Conservation (phyloP, 2,797 vertebrate species). For the Australoheros facetus region DNA sequence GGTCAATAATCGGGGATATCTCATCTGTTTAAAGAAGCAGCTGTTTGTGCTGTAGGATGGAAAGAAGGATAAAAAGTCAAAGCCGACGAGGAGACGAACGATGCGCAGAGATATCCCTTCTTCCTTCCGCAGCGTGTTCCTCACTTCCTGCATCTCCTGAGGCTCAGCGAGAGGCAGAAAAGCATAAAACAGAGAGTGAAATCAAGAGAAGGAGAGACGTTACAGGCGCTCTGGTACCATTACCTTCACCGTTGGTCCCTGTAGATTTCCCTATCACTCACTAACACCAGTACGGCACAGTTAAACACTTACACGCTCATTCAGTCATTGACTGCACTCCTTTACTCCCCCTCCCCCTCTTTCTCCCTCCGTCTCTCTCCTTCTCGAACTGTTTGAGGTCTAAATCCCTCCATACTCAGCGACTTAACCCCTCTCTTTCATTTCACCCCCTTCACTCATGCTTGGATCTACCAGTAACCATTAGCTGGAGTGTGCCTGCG, state of each 20-base stretch:
- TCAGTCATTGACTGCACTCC: constrained; percentile 56
- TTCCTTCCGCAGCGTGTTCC: constrained; percentile 33
- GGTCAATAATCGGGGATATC: constrained; percentile 62
- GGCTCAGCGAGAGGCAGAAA: constrained; percentile 9
- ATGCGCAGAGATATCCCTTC: constrained; percentile 33
- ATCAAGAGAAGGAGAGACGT: constrained; percentile 24
- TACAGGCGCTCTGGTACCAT: constrained; percentile 29
- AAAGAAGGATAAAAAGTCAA: constrained; percentile 21
- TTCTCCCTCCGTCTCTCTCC: not conserved
- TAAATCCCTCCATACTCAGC: constrained; percentile 83
- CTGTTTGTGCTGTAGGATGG: constrained; percentile 26
- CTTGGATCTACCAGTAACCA: constrained; percentile 73
- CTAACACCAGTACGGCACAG: constrained; percentile 63
- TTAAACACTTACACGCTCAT: constrained; percentile 69
- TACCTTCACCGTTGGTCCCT: constrained; percentile 46
- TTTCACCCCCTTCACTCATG: constrained; percentile 71
- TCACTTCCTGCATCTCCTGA: constrained; percentile 32
- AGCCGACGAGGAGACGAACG: constrained; percentile 23
- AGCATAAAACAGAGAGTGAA: constrained; percentile 13
- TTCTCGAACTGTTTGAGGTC: constrained; percentile 73
- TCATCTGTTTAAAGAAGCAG: constrained; percentile 59
- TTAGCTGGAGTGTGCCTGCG: constrained; percentile 55
- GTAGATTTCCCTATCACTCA: constrained; percentile 62
- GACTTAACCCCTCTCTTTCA: constrained; percentile 84
- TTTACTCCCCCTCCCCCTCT: not conserved